phyloP scores from a whole-genome alignment of 2,888 invertebrate genomes.

The Nomada fabriciana region DNA sequence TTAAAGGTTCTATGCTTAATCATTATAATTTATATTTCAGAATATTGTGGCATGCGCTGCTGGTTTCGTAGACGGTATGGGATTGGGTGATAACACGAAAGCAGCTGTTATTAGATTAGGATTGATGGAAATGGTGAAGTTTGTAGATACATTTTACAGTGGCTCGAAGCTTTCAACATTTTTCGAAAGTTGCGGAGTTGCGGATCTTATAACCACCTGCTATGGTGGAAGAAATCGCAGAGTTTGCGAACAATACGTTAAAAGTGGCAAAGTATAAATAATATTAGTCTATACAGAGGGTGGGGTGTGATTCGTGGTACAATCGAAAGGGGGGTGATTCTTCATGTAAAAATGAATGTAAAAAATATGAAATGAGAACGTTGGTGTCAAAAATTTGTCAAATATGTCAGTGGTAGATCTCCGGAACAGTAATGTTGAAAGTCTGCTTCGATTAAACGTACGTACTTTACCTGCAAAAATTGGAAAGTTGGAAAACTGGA shows the following conservation, averaged over 20 bases:
- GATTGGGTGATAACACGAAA: constrained; percentile 89
- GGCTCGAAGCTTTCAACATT: constrained; percentile 87
- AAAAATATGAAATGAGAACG: too few species aligned
- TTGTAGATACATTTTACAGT: constrained; percentile 86
- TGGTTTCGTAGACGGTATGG: constrained; percentile 89
- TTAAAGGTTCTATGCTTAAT: background rate
- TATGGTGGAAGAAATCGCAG: constrained; percentile 89
- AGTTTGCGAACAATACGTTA: constrained; percentile 88
- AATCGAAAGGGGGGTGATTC: too few species aligned
- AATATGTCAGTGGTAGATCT: too few species aligned
- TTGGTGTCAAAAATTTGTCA: too few species aligned
- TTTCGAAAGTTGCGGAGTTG: constrained; percentile 90
- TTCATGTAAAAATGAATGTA: too few species aligned
- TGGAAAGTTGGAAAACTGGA: too few species aligned
- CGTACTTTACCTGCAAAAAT: too few species aligned
- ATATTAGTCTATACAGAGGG: background rate
- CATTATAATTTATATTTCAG: constrained; percentile 76
- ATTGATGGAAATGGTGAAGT: constrained; percentile 89
- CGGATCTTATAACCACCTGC: constrained; percentile 89
- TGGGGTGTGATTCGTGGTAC: too few species aligned
- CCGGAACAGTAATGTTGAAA: too few species aligned
- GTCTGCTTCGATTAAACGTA: too few species aligned
- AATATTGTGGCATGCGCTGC: constrained; percentile 90
- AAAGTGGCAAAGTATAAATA: constrained; percentile 85
- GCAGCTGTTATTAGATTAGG: constrained; percentile 89